phyloP scores from a whole-genome alignment of 2,113 vertebrate species.

The Ciconia stormi region DNA sequence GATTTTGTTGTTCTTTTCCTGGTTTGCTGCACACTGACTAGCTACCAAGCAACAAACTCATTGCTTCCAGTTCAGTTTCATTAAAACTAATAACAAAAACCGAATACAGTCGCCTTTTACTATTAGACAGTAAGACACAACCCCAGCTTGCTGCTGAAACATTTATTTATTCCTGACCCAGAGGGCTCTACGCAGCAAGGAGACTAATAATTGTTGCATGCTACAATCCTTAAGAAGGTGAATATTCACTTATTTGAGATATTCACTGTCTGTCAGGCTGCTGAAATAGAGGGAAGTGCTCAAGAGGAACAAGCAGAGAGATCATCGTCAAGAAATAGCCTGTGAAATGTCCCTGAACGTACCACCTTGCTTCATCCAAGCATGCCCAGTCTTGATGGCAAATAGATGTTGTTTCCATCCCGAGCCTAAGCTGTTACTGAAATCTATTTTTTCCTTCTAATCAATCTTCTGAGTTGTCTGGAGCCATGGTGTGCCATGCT shows the following conservation, averaged over 20 bases:
- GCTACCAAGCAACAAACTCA: not conserved
- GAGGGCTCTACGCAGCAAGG: not conserved
- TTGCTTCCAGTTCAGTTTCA: not conserved
- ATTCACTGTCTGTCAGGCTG: rapidly evolving
- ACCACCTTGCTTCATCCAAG: not conserved
- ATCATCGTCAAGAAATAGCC: not conserved
- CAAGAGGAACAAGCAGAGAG: not conserved
- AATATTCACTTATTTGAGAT: not conserved
- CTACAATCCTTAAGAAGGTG: not conserved
- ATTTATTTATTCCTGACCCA: not conserved
- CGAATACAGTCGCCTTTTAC: not conserved
- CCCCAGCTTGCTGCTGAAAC: not conserved
- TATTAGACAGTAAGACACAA: not conserved
- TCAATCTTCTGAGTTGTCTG: not conserved
- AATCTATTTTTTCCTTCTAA: not conserved
- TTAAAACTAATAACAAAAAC: not conserved
- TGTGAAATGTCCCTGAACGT: not conserved
- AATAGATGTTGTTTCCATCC: not conserved
- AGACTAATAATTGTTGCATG: not conserved
- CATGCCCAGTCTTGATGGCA: not conserved
- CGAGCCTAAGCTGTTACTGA: rapidly evolving
- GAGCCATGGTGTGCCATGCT: not conserved
- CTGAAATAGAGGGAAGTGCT: not conserved
- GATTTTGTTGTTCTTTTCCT: not conserved
- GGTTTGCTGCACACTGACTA: not conserved